Evolutionary conservation across 1,140 invertebrate genomes (phyloP).

Genomic region (Drosophila kurseongensis): DNA sequence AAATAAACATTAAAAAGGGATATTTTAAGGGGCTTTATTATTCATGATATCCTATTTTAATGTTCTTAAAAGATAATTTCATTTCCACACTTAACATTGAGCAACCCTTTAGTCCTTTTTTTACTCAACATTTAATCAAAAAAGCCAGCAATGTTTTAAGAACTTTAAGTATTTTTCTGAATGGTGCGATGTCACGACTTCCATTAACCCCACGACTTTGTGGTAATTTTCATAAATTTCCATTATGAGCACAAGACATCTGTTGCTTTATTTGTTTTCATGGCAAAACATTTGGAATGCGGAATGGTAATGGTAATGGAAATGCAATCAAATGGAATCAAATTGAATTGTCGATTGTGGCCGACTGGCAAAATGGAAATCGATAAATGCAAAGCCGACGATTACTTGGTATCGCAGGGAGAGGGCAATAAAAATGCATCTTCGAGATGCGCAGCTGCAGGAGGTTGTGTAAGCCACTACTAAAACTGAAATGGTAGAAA

Average conservation of each 20-base stretch:
- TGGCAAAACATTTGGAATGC: conserved; percentile 10
- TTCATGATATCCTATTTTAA: no score
- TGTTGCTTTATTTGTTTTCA: conserved; percentile 2
- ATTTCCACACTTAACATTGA: no score
- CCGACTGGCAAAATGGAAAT: conserved; percentile 12
- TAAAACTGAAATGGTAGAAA: conserved; percentile 6
- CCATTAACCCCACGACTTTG: conserved; percentile 11
- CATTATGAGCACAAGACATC: background rate
- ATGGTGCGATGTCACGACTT: background rate
- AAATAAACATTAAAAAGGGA: no score
- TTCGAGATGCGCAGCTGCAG: conserved; percentile 37
- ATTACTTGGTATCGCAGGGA: conserved; percentile 19
- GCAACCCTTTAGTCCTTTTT: no score
- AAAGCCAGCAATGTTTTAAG: background rate
- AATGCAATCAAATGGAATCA: conserved; percentile 8
- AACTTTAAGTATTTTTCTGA: background rate
- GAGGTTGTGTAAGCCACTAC: conserved; percentile 38
- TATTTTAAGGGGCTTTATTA: no score
- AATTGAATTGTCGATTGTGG: conserved; percentile 18
- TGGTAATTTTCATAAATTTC: conserved; percentile 5
- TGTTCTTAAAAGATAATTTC: no score
- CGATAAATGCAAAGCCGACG: conserved; percentile 4
- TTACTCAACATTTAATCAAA: no score
- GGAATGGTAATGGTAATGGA: conserved; percentile 17
- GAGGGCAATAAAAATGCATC: background rate